These are phyloP conservation scores for Gnatocerus cornutus DNA, from an alignment of 2,888 invertebrate genomes.

Conservation along the genomic window DNA sequence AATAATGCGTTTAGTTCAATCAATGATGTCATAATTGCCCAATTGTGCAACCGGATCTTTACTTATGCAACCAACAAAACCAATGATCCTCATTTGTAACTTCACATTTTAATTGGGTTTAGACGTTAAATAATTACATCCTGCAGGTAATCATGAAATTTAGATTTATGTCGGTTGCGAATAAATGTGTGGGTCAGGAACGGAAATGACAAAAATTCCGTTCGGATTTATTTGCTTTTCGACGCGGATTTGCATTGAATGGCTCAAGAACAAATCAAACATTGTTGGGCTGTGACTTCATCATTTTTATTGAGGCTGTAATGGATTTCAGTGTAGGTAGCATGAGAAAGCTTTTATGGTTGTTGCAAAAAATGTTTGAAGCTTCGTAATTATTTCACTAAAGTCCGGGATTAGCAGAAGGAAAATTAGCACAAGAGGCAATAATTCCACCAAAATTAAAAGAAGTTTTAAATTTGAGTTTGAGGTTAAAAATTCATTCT, in stretches of 20 bases:
- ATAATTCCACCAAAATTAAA: no score
- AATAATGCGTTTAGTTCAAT: neutral
- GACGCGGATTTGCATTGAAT: conserved; percentile 37
- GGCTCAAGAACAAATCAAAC: conserved; percentile 9
- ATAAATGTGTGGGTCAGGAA: conserved; percentile 18
- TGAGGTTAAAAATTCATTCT: no score
- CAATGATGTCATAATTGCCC: neutral
- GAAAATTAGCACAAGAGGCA: no score
- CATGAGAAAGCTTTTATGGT: no score
- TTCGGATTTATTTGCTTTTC: conserved; percentile 33
- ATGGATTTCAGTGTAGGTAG: neutral
- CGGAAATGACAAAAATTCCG: conserved; percentile 37
- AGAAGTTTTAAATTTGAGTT: no score
- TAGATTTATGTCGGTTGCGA: conserved; percentile 18
- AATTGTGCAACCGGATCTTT: neutral
- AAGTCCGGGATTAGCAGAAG: no score
- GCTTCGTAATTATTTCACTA: no score
- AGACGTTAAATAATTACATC: conserved; percentile 17
- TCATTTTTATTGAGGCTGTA: conserved; percentile 3
- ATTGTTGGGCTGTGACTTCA: conserved; percentile 33
- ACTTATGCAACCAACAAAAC: conserved; percentile 12
- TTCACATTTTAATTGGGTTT: conserved; percentile 3
- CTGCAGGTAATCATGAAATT: conserved; percentile 8
- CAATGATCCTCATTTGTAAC: neutral
- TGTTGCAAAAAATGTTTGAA: no score